Evolutionary conservation across 2,888 invertebrate species (phyloP), one percentile per base, ranked within the genome.

Genomic region (Apamea epomidion): DNA sequence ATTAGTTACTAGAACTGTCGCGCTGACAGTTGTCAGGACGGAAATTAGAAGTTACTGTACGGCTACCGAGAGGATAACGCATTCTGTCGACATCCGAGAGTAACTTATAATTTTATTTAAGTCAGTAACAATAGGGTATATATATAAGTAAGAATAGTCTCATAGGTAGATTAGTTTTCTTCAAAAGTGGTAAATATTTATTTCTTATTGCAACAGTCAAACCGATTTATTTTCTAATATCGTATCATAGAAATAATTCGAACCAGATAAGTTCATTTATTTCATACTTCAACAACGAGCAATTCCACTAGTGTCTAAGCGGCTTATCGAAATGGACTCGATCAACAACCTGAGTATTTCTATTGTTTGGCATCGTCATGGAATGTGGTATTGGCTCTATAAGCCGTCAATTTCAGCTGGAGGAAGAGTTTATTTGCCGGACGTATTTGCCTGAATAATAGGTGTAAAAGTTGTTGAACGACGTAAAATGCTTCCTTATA

Each of bases 281-380:
- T 51, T 60, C 37, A 42, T 51, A 48, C 60, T 42, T 42, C n/a
- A 67, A 67, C 25, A 58, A 73, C 7, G 16, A 7, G n/a, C 48
- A 60, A 81, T 67, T 32, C 29, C 29, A 48, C 48, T 42, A 29
- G 42, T 73, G 51, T 74, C 25, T 62, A 42, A 74, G 58, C 29
- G 67, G 72, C 58, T 81, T 72, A 48, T 65, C 51, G 45, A 65
- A 51, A n/a, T 51, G 29, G 68, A 51, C 18, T 69, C 42, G 7
- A 18, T 25, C 18, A n/a, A 60, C 37, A 12, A 21, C n/a, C 29
- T 2, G 16, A 67, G 21, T 8, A n/a, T 80, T 32, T 10, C 21
- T 8, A 45, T 58, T 37, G 58, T 51, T 62, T 54, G n/a, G n/a
- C 10, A 58, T 37, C 37, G 6, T 58, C 62, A 7, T 25, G 54